Percentiles rank a stretch among this genome's conserved stretches.
These are phyloP conservation scores for Geopemphigus sp. DNA, from an alignment of 1,140 invertebrate genomes.

Conservation along the genomic window DNA sequence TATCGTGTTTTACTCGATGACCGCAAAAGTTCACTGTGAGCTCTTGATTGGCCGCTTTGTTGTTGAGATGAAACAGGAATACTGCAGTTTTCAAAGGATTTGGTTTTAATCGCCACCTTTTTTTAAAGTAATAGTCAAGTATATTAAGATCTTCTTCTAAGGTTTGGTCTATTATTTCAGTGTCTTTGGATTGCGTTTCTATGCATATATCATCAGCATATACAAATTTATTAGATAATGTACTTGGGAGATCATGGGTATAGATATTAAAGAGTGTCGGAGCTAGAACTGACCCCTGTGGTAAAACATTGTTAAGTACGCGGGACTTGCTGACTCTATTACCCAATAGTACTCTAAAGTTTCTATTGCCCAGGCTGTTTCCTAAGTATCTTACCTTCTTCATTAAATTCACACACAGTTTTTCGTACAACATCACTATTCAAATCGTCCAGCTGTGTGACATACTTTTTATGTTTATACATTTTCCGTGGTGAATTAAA, in stretches of 20 bases:
- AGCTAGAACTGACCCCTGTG: slow-evolving; percentile 40
- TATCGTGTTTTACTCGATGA: neutral
- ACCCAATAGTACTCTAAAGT: neutral
- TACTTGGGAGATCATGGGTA: neutral
- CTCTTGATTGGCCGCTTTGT: slow-evolving; percentile 28
- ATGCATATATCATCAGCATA: too few relatives aligned
- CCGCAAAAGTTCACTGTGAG: neutral
- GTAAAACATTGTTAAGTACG: slow-evolving; percentile 27
- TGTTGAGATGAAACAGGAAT: slow-evolving; percentile 9
- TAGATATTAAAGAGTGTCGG: slow-evolving; percentile 37
- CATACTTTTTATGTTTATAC: too few relatives aligned
- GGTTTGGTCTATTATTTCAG: neutral
- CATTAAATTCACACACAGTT: slow-evolving; percentile 11
- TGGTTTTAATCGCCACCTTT: slow-evolving; percentile 38
- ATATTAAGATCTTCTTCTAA: too few relatives aligned
- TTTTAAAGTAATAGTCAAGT: too few relatives aligned
- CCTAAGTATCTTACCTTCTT: neutral
- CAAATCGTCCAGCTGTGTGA: neutral
- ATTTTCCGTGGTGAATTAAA: too few relatives aligned
- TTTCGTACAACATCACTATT: neutral
- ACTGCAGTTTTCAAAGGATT: slow-evolving; percentile 11
- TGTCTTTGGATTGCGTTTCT: too few relatives aligned
- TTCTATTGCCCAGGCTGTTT: slow-evolving; percentile 2
- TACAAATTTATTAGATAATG: too few relatives aligned
- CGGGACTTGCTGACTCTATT: neutral